Evolutionary conservation across 2,797 vertebrate genomes (phyloP).

Genomic region (Odontamblyopus lacepedii): DNA sequence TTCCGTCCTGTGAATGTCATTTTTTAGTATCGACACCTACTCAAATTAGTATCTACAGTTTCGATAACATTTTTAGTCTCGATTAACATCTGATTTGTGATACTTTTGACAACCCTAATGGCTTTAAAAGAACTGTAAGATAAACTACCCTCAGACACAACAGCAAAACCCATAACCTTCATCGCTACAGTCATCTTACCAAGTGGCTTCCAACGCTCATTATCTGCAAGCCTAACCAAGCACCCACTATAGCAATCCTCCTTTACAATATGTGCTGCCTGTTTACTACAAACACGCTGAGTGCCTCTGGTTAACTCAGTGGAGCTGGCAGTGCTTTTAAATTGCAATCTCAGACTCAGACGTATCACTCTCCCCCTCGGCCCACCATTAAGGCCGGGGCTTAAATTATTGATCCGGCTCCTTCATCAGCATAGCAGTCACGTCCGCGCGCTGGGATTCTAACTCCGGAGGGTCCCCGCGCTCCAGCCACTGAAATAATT

Average conservation of each 20-base stretch:
- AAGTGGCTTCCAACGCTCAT: neutral
- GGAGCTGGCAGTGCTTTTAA: slow-evolving; percentile 61
- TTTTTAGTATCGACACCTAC: no score
- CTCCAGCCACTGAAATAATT: slow-evolving; percentile 97
- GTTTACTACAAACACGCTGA: slow-evolving; percentile 57
- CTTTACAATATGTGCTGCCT: slow-evolving; percentile 52
- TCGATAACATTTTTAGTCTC: no score
- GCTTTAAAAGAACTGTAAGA: no score
- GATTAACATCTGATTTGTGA: no score
- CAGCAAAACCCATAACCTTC: neutral
- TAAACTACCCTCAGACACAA: no score
- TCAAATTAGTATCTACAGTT: no score
- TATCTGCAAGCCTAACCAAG: neutral
- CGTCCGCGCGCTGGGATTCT: slow-evolving; percentile 86
- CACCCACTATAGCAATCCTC: neutral
- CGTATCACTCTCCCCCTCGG: slow-evolving; percentile 85
- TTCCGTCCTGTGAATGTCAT: no score
- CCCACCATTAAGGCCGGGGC: slow-evolving; percentile 87
- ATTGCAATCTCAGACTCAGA: slow-evolving; percentile 87
- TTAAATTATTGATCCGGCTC: slow-evolving; percentile 98
- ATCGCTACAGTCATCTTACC: neutral
- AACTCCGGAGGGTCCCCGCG: slow-evolving; percentile 85
- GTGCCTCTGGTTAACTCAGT: slow-evolving; percentile 52
- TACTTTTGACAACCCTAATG: no score
- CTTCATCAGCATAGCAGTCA: slow-evolving; percentile 97